These are phyloP conservation scores for Brachyhypopomus occidentalis DNA, from an alignment of 2,113 vertebrate species.

Conservation along the genomic window DNA sequence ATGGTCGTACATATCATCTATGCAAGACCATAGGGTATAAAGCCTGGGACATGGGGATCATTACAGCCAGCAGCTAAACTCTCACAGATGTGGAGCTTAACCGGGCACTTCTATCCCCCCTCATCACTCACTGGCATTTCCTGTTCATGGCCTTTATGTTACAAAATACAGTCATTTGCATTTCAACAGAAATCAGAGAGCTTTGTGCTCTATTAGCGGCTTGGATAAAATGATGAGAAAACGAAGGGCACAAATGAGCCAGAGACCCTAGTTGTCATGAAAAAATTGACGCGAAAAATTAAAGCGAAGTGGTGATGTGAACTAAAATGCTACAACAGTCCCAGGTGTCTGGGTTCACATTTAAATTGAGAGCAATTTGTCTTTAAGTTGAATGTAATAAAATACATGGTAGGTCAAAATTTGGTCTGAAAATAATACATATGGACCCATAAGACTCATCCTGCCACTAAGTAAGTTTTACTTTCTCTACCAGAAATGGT, in stretches of 20 bases:
- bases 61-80: constrained; percentile 70
- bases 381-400: neutral
- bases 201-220: constrained; percentile 35
- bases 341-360: no score
- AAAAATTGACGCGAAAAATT: neutral
- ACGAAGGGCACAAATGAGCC: neutral
- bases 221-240: constrained; percentile 9
- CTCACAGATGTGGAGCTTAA: constrained; percentile 72
- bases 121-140: constrained; percentile 73
- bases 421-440: neutral
- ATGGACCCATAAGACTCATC: neutral
- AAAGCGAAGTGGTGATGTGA: no score
- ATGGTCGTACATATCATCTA: constrained; percentile 12
- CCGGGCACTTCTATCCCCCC: constrained; percentile 57
- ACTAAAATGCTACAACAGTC: no score
- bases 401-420: neutral
- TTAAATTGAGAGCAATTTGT: no score
- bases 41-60: constrained; percentile 53
- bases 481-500: neutral
- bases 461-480: neutral
- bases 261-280: neutral
- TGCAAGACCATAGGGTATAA: constrained; percentile 40
- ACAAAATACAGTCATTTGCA: constrained; percentile 63
- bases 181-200: constrained; percentile 52
- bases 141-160: constrained; percentile 68